Evolutionary conservation across 2,113 vertebrate species (phyloP).

Genomic region (Pseudorhombus dupliciocellatus): DNA sequence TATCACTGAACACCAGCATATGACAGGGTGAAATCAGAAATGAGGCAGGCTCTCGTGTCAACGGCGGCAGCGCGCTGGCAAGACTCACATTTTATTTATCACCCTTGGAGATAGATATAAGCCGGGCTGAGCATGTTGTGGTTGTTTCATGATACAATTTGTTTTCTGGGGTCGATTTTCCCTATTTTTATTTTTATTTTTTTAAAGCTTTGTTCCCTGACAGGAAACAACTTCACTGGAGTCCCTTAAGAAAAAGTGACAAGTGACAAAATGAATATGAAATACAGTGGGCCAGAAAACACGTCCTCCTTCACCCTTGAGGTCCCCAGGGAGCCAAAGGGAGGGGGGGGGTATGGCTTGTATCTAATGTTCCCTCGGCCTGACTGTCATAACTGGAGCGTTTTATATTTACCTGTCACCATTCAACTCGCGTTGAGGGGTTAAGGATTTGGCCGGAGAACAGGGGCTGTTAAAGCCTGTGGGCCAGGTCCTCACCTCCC

Average conservation of each 20-base stretch:
- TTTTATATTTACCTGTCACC: slow-evolving; percentile 38
- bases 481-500: slow-evolving; percentile 15
- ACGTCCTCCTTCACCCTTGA: slow-evolving; percentile 15
- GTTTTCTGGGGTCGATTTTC: not conserved
- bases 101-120: not conserved
- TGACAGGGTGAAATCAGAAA: slow-evolving; percentile 18
- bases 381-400: slow-evolving; percentile 16
- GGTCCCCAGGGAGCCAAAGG: slow-evolving; percentile 9
- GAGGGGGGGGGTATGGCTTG: slow-evolving; percentile 5
- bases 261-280: slow-evolving; percentile 42
- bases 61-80: not conserved
- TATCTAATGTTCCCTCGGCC: slow-evolving; percentile 43
- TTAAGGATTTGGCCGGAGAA: slow-evolving; percentile 19
- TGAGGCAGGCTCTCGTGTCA: slow-evolving; percentile 13
- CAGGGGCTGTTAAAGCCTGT: slow-evolving; percentile 32
- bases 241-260: slow-evolving; percentile 30
- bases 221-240: slow-evolving; percentile 1
- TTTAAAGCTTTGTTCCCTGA: slow-evolving; percentile 13
- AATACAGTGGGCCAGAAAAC: slow-evolving; percentile 35
- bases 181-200: too few relatives aligned
- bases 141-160: not conserved
- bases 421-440: slow-evolving; percentile 1
- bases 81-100: slow-evolving; percentile 10
- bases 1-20: slow-evolving; percentile 14
- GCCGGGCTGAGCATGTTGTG: slow-evolving; percentile 8